phyloP scores from a whole-genome alignment of 2,797 vertebrate species.

The Leptoclinus maculatus region DNA sequence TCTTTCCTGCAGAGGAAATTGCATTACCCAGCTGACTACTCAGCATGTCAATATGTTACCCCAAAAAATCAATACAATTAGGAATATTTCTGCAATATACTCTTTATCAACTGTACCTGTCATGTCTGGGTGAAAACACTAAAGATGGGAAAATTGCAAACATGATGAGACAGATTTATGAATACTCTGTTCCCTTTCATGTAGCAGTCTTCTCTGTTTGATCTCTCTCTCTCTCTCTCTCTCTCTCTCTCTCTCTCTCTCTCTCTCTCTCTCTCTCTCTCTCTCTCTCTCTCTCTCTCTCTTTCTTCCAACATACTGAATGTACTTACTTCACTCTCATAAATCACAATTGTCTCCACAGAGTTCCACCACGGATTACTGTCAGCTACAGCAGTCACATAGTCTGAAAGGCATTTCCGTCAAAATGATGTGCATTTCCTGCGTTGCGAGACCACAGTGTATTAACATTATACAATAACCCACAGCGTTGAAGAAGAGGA shows the following conservation, averaged over 20 bases:
- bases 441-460: conserved; percentile 9
- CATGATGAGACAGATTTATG: conserved; percentile 52
- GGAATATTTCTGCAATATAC: not conserved
- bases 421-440: conserved; percentile 45
- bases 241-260: not conserved
- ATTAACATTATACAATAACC: conserved; percentile 1
- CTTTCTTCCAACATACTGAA: conserved; percentile 8
- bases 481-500: not conserved
- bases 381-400: not conserved
- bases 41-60: conserved; percentile 22
- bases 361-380: conserved; percentile 15
- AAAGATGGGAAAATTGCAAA: conserved; percentile 34
- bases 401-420: conserved; percentile 26
- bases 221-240: conserved; percentile 25
- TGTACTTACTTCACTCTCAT: conserved; percentile 27
- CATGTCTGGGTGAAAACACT: conserved; percentile 1
- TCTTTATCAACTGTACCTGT: conserved; percentile 19
- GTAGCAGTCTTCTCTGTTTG: conserved; percentile 48
- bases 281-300: conserved; percentile 8
- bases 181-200: conserved; percentile 45
- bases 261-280: not conserved
- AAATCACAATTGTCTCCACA: conserved; percentile 41
- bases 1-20: conserved; percentile 43
- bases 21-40: conserved; percentile 36
- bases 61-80: conserved; percentile 17